A percentile compares a stretch with the other conserved stretches of the same genome.
phyloP scores from a whole-genome alignment of 2,113 vertebrate species.

The Saccopteryx leptura region DNA sequence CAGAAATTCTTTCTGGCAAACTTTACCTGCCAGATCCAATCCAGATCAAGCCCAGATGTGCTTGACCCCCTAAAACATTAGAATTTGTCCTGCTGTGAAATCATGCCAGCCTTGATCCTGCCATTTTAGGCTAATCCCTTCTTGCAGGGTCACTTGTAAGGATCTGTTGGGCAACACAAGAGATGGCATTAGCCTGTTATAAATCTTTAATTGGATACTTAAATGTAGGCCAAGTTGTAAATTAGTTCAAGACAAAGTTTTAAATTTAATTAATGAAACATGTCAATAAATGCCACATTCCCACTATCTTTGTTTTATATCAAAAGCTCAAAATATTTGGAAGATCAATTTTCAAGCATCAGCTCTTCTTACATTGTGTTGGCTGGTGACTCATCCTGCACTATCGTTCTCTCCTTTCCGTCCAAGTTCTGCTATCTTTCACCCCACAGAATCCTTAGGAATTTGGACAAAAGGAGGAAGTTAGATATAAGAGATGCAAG shows the following conservation, averaged over 20 bases:
- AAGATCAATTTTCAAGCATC: neutral
- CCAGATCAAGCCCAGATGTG: neutral
- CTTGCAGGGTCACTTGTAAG: neutral
- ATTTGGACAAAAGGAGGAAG: slow-evolving; percentile 50
- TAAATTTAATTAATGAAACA: slow-evolving; percentile 47
- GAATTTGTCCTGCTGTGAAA: neutral
- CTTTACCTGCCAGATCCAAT: neutral
- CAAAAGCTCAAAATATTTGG: slow-evolving; percentile 10
- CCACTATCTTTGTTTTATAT: slow-evolving; percentile 1
- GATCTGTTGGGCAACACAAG: neutral
- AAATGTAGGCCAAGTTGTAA: neutral
- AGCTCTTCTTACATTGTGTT: neutral
- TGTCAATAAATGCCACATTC: neutral
- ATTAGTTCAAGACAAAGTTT: slow-evolving; percentile 5
- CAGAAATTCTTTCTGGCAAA: slow-evolving; percentile 38
- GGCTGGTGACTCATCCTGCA: neutral
- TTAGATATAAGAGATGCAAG: neutral
- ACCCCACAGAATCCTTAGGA: neutral
- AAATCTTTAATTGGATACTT: neutral
- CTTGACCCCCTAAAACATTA: neutral
- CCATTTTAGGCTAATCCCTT: neutral
- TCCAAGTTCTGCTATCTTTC: neutral
- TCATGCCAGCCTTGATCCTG: neutral
- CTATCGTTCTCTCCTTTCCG: neutral
- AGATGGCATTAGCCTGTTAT: neutral